phyloP scores from a whole-genome alignment of 2,113 vertebrate species.

The Poecilia latipinna region DNA sequence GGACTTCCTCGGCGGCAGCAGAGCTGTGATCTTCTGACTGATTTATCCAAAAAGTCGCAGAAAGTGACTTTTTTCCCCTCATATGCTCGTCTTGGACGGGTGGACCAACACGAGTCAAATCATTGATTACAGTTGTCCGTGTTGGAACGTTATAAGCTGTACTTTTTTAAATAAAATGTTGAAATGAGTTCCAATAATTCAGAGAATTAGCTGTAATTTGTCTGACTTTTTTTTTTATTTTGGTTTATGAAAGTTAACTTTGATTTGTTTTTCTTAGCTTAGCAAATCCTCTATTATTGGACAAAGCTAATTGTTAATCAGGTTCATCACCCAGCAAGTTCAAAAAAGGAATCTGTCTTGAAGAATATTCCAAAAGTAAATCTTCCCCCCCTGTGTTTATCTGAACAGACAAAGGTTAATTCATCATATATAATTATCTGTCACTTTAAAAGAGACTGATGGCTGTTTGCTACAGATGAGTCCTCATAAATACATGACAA shows the following conservation, averaged over 20 bases:
- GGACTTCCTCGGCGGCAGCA: too few relatives aligned
- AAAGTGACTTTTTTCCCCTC: too few relatives aligned
- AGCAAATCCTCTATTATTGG: slow-evolving; percentile 30
- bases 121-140: too few relatives aligned
- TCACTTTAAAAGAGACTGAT: neutral
- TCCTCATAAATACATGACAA: neutral
- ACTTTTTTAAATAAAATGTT: too few relatives aligned
- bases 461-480: neutral
- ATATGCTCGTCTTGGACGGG: too few relatives aligned
- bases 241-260: slow-evolving; percentile 59
- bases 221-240: slow-evolving; percentile 28
- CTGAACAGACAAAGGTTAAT: neutral
- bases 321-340: slow-evolving; percentile 1
- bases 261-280: slow-evolving; percentile 32
- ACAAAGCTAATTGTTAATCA: slow-evolving; percentile 47
- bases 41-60: too few relatives aligned
- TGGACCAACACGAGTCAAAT: too few relatives aligned
- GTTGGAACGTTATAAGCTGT: too few relatives aligned
- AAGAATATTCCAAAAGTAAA: neutral
- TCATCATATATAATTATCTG: neutral
- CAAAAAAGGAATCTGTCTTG: too few relatives aligned
- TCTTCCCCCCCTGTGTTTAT: neutral
- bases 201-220: slow-evolving; percentile 30
- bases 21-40: too few relatives aligned
- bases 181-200: slow-evolving; percentile 1